These are phyloP conservation scores for Turritopsis rubra DNA, from an alignment of 30 jellyfish, hydroid and myxozoan genomes.

Conservation along the genomic window DNA sequence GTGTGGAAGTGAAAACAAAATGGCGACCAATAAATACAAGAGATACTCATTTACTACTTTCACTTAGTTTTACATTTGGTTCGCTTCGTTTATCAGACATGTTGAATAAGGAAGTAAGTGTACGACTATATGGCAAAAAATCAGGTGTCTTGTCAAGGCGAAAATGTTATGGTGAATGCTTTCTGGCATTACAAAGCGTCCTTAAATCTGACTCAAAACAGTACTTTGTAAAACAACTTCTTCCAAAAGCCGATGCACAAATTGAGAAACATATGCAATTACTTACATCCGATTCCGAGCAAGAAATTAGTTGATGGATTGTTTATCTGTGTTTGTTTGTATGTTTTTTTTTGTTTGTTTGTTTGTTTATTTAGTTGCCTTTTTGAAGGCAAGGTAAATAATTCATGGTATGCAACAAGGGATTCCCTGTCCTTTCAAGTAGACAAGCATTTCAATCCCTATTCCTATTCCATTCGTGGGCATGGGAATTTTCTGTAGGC, in stretches of 20 bases:
- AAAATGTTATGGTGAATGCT: constrained; percentile 4
- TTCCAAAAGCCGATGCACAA: neutral
- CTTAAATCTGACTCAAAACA: neutral
- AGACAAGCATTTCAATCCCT: no score
- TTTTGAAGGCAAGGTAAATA: neutral
- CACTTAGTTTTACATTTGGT: neutral
- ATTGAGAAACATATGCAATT: neutral
- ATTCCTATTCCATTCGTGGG: no score
- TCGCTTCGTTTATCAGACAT: neutral
- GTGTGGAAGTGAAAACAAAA: neutral
- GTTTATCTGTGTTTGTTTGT: no score
- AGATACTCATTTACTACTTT: neutral
- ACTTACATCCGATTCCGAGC: neutral
- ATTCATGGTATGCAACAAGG: no score
- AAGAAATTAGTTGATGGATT: neutral
- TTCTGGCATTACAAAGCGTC: neutral
- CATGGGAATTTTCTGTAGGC: no score
- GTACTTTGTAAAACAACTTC: neutral
- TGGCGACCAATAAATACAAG: neutral
- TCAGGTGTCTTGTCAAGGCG: neutral
- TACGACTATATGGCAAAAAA: neutral
- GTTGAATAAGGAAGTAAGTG: neutral
- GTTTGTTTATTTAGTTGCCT: neutral
- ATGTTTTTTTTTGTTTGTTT: neutral
- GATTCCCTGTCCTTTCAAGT: no score